Evolutionary conservation across 2,888 invertebrate species (phyloP), one percentile per base, ranked within the genome.

Genomic region (Embidobia sp.): DNA sequence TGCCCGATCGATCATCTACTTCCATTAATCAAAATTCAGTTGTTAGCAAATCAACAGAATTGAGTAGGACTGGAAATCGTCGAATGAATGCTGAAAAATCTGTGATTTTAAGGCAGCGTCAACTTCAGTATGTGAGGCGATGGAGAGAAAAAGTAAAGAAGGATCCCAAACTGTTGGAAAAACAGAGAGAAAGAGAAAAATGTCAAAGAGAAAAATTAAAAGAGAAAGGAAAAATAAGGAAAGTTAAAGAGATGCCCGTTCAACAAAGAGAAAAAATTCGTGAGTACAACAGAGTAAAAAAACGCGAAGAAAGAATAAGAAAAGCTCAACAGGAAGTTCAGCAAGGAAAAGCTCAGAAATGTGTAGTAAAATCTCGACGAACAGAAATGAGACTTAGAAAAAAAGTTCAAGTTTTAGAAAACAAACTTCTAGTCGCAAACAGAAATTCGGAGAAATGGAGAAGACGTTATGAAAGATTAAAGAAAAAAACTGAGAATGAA

Each of bases 351-450:
- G 26, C 44, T 18, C n/a, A n/a, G n/a, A n/a, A n/a, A n/a, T n/a
- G n/a, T n/a, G n/a, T n/a, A n/a, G n/a, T n/a, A n/a, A n/a, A n/a
- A n/a, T 53, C 53, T 6, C 42, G 55, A 64, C 40, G 26, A 53
- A 22, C 16, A 19, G 66, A 66, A 53, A 19, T 46, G n/a, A 66
- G 44, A 27, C 29, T 66, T n/a, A 13, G 44, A 53, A 66, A 44
- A 15, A 1, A 35, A 46, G 13, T 66, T 6, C 6, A 3, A 0
- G 13, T 11, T 35, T 35, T 55, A 15, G n/a, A 55, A 46, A 66
- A 55, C 46, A 26, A 66, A 27, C 26, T 53, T 8, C 53, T 53
- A 16, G 26, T 29, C 8, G 10, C 44, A n/a, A 42, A 66, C 1
- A 66, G 15, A 18, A 53, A 46, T 46, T 37, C 33, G 7, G 46